Evolutionary conservation across 2,888 invertebrate genomes (phyloP), one percentile per base, ranked within the genome.

Genomic region (Beris morrisii): DNA sequence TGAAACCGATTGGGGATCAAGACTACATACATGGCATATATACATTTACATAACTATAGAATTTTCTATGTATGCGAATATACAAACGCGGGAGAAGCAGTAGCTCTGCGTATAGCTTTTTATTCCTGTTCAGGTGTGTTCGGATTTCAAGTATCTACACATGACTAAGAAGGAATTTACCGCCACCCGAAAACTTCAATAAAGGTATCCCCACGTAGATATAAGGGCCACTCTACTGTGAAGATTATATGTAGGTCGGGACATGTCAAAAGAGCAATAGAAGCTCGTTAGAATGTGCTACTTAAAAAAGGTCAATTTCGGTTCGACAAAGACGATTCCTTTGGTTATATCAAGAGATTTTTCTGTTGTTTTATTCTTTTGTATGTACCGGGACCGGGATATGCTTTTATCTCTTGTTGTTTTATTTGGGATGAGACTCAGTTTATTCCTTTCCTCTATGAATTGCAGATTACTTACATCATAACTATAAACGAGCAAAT

Each of bases 201-300:
- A 65, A 57, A 65, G 50, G 57, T 48, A 56, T 57, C 50, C 56
- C 56, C 13, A 65, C 43, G 57, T 43, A 65, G 30, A 46, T 32
- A 56, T 38, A 65, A 32, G 50, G 32, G 28, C 50, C 48, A 32
- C 15, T n/a, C 50, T 13, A 28, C 30, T 7, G 52, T 63, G 53
- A 54, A 65, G 65, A 57, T 65, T 65, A 65, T 56, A 65, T 65
- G 56, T 57, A 65, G 56, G 65, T 56, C 57, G 65, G 56, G 38
- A 54, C 38, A 57, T 65, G 65, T 65, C 56, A 65, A 65, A 65
- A 65, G 65, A 57, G 65, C 57, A 65, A 57, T 52, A 65, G 65
- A 43, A 50, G 38, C 57, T 65, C 46, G 38, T 38, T 38, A 38
- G 65, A 38, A 65, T 65, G 56, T 55, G 11, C 56, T 56, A 65